Conservation (phyloP, 2,113 vertebrate species). For the Mustela nigripes region DNA sequence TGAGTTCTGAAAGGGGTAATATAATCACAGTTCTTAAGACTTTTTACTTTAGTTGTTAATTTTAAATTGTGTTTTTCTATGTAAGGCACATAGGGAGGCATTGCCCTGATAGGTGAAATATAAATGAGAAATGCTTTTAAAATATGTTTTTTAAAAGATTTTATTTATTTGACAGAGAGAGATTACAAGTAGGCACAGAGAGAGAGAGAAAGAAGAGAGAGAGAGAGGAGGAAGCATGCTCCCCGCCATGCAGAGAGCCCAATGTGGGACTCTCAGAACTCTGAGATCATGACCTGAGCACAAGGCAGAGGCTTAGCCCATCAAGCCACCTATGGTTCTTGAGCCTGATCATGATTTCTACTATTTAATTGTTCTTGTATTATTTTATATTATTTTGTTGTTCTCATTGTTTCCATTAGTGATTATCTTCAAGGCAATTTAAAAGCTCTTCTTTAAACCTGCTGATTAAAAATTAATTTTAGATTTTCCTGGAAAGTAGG, state of each 20-base stretch:
- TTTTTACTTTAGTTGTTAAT: slow-evolving; percentile 34
- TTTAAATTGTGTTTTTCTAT: slow-evolving; percentile 55
- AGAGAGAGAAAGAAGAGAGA: too few relatives aligned
- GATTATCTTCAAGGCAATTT: not conserved
- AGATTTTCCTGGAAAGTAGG: slow-evolving; percentile 22
- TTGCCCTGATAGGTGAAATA: not conserved
- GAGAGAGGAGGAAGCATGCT: too few relatives aligned
- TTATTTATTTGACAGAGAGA: too few relatives aligned
- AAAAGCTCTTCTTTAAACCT: too few relatives aligned
- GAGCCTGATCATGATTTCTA: not conserved
- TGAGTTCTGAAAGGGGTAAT: not conserved
- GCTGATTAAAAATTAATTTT: slow-evolving; percentile 58
- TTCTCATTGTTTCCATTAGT: not conserved
- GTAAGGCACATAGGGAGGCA: slow-evolving; percentile 13
- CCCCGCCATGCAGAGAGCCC: too few relatives aligned
- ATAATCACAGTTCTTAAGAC: slow-evolving; percentile 41
- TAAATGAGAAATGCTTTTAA: slow-evolving; percentile 58
- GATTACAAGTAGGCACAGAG: too few relatives aligned
- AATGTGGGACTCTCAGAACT: too few relatives aligned
- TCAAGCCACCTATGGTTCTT: not conserved
- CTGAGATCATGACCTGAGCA: too few relatives aligned
- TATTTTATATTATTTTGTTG: not conserved
- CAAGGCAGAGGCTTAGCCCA: too few relatives aligned
- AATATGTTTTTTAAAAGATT: not conserved
- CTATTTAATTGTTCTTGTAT: not conserved